phyloP scores from a whole-genome alignment of 1,140 invertebrate species.

The Scaptomyza pallida region DNA sequence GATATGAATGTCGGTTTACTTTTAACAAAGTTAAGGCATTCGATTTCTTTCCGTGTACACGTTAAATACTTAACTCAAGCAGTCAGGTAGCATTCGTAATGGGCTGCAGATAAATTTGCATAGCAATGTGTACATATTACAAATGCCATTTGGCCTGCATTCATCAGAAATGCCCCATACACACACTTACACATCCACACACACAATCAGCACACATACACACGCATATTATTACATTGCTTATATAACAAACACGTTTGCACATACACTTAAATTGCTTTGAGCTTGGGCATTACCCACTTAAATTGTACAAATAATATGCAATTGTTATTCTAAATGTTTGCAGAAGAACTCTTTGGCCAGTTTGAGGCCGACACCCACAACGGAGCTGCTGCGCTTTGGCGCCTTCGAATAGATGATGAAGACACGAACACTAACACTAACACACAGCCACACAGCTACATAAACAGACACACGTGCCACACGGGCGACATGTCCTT shows the following conservation, averaged over 20 bases:
- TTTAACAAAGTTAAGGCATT: too few species aligned
- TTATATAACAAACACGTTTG: slow-evolving; percentile 1
- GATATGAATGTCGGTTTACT: too few species aligned
- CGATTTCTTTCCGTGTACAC: slow-evolving; percentile 23
- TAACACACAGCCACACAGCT: slow-evolving; percentile 3
- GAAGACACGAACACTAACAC: background rate
- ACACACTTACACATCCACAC: slow-evolving; percentile 9
- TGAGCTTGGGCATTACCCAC: background rate
- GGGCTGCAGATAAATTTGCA: slow-evolving; percentile 1
- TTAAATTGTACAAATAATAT: slow-evolving; percentile 47
- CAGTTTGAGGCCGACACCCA: slow-evolving; percentile 54
- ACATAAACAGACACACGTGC: background rate
- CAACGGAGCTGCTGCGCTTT: slow-evolving; percentile 66
- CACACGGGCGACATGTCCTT: background rate
- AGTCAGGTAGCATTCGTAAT: background rate
- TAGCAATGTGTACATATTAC: slow-evolving; percentile 1
- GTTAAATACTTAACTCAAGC: background rate
- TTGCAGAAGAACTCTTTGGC: slow-evolving; percentile 73
- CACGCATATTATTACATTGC: background rate
- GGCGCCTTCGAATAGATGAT: slow-evolving; percentile 64
- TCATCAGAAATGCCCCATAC: slow-evolving; percentile 17
- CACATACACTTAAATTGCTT: slow-evolving; percentile 7
- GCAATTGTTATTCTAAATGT: slow-evolving; percentile 67
- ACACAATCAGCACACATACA: slow-evolving; percentile 3
- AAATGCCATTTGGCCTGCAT: background rate